These are phyloP conservation scores for Bruchidius siliquastri DNA, from an alignment of 2,888 invertebrate genomes.

Conservation along the genomic window DNA sequence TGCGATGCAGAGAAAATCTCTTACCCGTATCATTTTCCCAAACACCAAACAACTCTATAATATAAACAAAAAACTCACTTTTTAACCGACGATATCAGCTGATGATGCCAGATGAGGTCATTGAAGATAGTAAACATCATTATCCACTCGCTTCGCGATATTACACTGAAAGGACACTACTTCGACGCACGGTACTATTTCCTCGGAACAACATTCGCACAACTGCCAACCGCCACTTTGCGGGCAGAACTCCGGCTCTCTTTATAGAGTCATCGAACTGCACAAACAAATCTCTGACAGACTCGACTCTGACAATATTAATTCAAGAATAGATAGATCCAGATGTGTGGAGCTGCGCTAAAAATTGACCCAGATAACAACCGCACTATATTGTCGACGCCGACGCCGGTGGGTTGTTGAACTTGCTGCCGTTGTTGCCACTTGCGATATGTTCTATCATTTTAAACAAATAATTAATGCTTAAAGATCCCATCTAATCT, in stretches of 20 bases:
- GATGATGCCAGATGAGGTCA: conserved; percentile 8
- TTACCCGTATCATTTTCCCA: no score
- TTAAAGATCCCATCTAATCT: no score
- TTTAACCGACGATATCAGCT: conserved; percentile 10
- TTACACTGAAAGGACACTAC: not conserved
- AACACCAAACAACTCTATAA: not conserved
- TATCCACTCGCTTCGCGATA: not conserved
- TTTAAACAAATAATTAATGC: no score
- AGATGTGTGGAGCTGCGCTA: conserved; percentile 32
- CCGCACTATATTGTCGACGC: conserved; percentile 8
- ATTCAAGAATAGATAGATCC: conserved; percentile 26
- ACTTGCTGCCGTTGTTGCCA: conserved; percentile 15
- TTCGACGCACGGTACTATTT: not conserved
- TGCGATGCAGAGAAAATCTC: no score
- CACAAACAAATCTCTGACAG: not conserved
- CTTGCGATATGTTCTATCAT: not conserved
- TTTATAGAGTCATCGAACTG: not conserved
- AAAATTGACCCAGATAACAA: conserved; percentile 34
- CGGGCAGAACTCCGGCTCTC: conserved; percentile 7
- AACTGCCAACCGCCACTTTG: no score
- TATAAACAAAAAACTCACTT: conserved; percentile 12
- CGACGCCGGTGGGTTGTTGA: conserved; percentile 22
- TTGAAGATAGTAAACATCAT: conserved; percentile 16
- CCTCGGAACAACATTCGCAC: no score
- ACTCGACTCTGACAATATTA: conserved; percentile 17